These are phyloP conservation scores for Zaprionus taronus DNA, from an alignment of 1,140 invertebrate species.

Conservation along the genomic window DNA sequence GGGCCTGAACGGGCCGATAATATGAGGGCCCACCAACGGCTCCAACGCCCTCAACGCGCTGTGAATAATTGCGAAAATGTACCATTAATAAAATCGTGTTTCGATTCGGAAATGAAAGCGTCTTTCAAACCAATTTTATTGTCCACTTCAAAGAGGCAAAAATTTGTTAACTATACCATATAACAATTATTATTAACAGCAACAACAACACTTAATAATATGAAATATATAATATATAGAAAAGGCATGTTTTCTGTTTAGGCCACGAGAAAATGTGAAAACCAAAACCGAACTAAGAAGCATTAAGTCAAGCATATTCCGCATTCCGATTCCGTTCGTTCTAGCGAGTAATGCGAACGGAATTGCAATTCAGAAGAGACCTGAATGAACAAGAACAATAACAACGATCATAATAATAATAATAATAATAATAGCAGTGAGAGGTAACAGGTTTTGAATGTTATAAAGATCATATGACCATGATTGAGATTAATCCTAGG, in stretches of 20 bases:
- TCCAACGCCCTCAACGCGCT: conserved; percentile 71
- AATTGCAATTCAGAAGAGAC: conserved; percentile 13
- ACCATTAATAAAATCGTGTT: conserved; percentile 1
- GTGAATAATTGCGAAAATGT: conserved; percentile 16
- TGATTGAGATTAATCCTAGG: conserved; percentile 25
- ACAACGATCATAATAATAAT: background rate
- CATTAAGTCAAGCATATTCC: background rate
- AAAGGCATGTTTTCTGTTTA: background rate
- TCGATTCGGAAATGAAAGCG: background rate
- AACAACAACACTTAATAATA: conserved; percentile 27
- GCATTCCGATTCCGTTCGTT: conserved; percentile 3
- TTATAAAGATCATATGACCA: conserved; percentile 5
- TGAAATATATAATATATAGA: background rate
- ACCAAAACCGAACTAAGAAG: conserved; percentile 1
- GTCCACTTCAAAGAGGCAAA: conserved; percentile 29
- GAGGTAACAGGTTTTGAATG: background rate
- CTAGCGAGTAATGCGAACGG: conserved; percentile 1
- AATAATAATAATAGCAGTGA: background rate
- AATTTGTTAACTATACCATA: conserved; percentile 8
- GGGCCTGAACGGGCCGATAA: conserved; percentile 70
- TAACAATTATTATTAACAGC: conserved; percentile 34
- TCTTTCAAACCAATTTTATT: conserved; percentile 33
- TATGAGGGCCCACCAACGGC: conserved; percentile 47
- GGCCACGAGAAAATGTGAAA: conserved; percentile 1
- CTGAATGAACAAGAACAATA: conserved; percentile 5